Evolutionary conservation across 2,888 invertebrate genomes (phyloP), one percentile per base, ranked within the genome.

Genomic region (Rhamphomyia laevipes): DNA sequence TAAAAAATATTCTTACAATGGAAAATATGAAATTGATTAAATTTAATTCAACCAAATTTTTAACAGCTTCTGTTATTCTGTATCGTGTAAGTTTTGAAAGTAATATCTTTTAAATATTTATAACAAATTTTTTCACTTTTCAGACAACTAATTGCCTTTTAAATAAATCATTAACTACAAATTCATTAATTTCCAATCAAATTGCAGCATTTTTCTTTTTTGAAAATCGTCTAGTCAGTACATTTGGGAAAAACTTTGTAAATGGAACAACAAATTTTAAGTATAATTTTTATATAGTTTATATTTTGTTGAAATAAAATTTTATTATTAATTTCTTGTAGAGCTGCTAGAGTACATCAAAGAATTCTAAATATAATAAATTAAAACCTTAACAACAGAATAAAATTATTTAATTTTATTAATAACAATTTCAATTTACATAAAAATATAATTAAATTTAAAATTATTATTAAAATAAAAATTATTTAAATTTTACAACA

Each of bases 91-190:
- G 56, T 27, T 27, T 27, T 7, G 2, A 27, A 27, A n/a, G 9
- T 21, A 21, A 21, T 21, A 21, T 21, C 5, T 21, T 4, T 21
- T 21, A 21, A 21, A 21, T 21, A 21, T 21, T 21, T n/a, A n/a
- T n/a, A n/a, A 21, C 21, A 21, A 21, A 21, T 21, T 4, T 21
- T 27, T 27, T 27, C 9, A 27, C 4, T 27, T 35, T 38, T 27
- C 41, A 65, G 65, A 35, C 56, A 4, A 33, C 53, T 0, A 56
- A 62, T 15, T 65, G 63, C 42, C 56, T 50, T 16, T 40, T 65
- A 7, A 59, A 55, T 50, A 53, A 54, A 3, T 49, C 17, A 6
- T n/a, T 44, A 11, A 15, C 48, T 10, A 17, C 16, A 0, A 46
- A 48, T 33, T 41, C 15, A 1, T 43, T 47, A 12, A 4, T 38